Conservation (phyloP, 2,888 invertebrate genomes). For the Andrena praecox region DNA sequence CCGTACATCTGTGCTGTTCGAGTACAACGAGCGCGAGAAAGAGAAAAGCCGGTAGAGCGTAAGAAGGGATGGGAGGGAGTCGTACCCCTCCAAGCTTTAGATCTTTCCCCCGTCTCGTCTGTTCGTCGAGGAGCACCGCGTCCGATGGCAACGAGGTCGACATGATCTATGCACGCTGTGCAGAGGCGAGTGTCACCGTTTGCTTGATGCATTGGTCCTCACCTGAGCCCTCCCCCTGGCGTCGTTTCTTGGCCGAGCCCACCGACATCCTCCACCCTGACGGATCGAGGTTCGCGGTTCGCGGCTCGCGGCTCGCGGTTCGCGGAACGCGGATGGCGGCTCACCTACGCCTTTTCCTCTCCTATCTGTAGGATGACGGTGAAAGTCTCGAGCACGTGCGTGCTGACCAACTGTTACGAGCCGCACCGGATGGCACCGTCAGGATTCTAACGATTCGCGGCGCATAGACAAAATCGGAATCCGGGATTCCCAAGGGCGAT, state of each 20-base stretch:
- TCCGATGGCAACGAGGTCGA: conserved; percentile 75
- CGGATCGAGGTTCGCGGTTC: conserved; percentile 28
- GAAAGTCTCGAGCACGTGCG: conserved; percentile 9
- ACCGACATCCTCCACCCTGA: conserved; percentile 29
- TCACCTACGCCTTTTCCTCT: background rate
- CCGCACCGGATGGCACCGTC: too few relatives aligned
- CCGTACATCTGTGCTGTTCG: conserved; percentile 71
- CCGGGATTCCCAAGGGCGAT: background rate
- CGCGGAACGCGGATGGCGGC: background rate
- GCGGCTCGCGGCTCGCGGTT: background rate
- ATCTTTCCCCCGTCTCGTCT: conserved; percentile 55
- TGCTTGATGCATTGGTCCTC: conserved; percentile 79
- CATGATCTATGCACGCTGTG: conserved; percentile 79
- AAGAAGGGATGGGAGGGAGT: conserved; percentile 31
- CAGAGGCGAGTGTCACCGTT: conserved; percentile 77
- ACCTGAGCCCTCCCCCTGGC: conserved; percentile 66
- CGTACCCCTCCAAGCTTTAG: conserved; percentile 59
- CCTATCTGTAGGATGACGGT: background rate
- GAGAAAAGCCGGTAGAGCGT: conserved; percentile 57
- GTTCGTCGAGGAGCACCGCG: conserved; percentile 57
- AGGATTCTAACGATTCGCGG: background rate
- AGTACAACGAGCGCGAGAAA: conserved; percentile 55
- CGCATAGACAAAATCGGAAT: background rate
- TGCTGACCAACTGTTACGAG: too few relatives aligned
- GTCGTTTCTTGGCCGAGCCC: conserved; percentile 49